Conservation (phyloP, 1,140 invertebrate species). For the Stenopsyche tienmushanensis region DNA sequence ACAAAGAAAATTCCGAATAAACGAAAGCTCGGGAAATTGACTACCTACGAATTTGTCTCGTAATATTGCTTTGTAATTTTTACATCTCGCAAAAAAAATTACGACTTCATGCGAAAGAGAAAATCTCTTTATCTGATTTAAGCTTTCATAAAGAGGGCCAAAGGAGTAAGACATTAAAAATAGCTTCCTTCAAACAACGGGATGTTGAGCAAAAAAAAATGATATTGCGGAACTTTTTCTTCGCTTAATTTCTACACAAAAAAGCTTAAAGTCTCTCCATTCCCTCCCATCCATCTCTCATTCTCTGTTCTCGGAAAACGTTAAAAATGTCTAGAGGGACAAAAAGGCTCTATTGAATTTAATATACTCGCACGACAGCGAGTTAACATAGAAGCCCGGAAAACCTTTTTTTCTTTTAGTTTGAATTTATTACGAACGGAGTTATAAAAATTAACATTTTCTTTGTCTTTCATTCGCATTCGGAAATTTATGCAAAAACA, state of each 20-base stretch:
- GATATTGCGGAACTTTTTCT: constrained; percentile 6
- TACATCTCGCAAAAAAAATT: too few relatives aligned
- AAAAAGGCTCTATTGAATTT: constrained; percentile 12
- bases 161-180: background rate
- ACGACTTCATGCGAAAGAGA: too few relatives aligned
- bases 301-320: background rate
- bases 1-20: too few relatives aligned
- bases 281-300: background rate
- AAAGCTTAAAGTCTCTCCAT: background rate
- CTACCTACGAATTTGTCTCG: too few relatives aligned
- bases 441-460: background rate
- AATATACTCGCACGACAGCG: constrained; percentile 13
- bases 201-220: constrained; percentile 6
- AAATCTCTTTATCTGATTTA: background rate
- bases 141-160: background rate
- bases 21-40: too few relatives aligned
- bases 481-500: too few relatives aligned
- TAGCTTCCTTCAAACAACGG: constrained; percentile 6
- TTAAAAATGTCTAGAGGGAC: constrained; percentile 10
- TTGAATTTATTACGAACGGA: background rate
- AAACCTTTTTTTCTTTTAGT: background rate
- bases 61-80: too few relatives aligned
- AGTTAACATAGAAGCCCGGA: constrained; percentile 5
- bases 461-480: too few relatives aligned
- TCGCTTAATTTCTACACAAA: background rate